A percentile compares a stretch with the other conserved stretches of the same genome.
phyloP scores from a whole-genome alignment of 2,113 vertebrate species.

The Aspidoscelis tigris region DNA sequence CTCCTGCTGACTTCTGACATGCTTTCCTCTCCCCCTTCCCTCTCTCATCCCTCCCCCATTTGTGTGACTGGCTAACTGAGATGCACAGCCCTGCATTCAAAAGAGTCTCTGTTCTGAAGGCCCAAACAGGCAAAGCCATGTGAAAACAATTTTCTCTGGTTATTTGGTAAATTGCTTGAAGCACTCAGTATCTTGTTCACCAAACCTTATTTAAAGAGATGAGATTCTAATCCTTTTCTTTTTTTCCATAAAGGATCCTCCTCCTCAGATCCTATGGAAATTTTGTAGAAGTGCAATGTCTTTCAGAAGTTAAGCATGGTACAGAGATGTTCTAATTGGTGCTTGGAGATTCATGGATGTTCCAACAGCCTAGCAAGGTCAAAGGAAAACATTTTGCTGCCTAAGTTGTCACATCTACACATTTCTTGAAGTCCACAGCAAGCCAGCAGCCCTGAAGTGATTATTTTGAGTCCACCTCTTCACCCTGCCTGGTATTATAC shows the following conservation, averaged over 20 bases:
- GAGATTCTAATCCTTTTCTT: slow-evolving; percentile 4
- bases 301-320: neutral
- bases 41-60: no score
- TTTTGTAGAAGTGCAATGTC: neutral
- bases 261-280: slow-evolving; percentile 2
- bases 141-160: slow-evolving; percentile 13
- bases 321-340: neutral
- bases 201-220: neutral
- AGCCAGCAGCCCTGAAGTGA: no score
- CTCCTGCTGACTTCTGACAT: neutral
- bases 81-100: neutral
- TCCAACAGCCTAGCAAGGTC: neutral
- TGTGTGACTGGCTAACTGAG: neutral
- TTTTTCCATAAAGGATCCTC: neutral
- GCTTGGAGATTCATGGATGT: neutral
- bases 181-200: slow-evolving; percentile 9
- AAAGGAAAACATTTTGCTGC: neutral
- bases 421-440: no score
- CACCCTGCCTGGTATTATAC: no score
- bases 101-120: neutral
- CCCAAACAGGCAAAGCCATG: slow-evolving; percentile 4
- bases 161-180: neutral
- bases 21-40: neutral
- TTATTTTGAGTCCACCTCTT: no score
- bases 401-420: neutral